A percentile compares a stretch with the other conserved stretches of the same genome.
These are phyloP conservation scores for Octodon degus DNA, from an alignment of 2,113 vertebrate species.

Conservation along the genomic window DNA sequence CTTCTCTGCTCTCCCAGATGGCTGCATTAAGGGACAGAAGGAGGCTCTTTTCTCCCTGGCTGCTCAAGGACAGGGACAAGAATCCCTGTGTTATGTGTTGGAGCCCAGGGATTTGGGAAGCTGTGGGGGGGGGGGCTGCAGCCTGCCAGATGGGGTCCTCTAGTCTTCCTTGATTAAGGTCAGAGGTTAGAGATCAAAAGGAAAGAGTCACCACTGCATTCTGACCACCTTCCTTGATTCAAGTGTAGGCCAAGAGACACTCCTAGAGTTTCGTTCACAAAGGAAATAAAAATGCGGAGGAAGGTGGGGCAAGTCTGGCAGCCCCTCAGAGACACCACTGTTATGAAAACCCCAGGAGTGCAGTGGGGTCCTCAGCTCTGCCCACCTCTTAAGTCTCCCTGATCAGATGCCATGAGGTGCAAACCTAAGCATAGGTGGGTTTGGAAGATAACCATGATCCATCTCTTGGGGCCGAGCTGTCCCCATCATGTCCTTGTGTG, in stretches of 20 bases:
- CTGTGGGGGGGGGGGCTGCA: too few species aligned
- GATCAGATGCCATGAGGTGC: neutral
- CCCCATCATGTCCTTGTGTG: neutral
- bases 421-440: neutral
- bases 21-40: too few species aligned
- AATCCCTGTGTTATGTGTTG: neutral
- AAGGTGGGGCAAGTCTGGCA: too few species aligned
- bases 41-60: neutral
- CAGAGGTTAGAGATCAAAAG: neutral
- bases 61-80: neutral
- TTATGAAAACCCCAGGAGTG: rapidly evolving
- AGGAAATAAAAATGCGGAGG: neutral
- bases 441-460: neutral
- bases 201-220: neutral
- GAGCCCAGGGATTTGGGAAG: neutral
- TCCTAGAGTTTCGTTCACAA: neutral
- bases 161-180: neutral
- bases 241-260: too few species aligned
- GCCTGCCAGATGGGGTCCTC: neutral
- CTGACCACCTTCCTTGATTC: neutral
- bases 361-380: neutral
- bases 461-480: too few species aligned
- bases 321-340: neutral
- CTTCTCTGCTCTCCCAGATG: neutral
- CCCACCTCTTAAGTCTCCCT: neutral